Evolutionary conservation across 2,113 vertebrate genomes (phyloP).

Genomic region (Narcine bancroftii): DNA sequence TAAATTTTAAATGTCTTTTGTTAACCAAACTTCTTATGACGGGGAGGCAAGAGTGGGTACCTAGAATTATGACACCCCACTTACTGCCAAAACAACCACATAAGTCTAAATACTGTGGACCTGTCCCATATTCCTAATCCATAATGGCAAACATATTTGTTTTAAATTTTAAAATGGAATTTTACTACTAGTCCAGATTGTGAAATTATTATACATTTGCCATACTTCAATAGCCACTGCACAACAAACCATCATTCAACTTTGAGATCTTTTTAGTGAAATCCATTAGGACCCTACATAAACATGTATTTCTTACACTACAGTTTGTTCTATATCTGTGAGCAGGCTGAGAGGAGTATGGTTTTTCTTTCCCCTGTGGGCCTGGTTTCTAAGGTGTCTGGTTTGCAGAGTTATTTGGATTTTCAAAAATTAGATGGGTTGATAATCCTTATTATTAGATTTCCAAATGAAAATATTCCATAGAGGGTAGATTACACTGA

Average conservation of each 20-base stretch:
- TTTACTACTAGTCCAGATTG: neutral
- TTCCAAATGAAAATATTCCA: neutral
- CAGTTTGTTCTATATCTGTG: neutral
- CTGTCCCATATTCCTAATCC: neutral
- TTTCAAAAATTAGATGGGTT: neutral
- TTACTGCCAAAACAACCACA: too few species aligned
- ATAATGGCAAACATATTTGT: neutral
- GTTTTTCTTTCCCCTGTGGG: neutral
- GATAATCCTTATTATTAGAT: neutral
- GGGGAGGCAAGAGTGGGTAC: too few species aligned
- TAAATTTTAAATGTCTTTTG: too few species aligned
- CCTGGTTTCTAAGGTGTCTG: neutral
- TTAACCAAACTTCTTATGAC: too few species aligned
- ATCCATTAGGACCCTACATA: neutral
- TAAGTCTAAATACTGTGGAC: too few species aligned
- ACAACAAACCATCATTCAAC: neutral
- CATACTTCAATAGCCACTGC: neutral
- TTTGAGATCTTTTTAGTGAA: neutral
- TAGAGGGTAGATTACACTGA: neutral
- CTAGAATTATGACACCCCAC: too few species aligned
- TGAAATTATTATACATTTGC: neutral
- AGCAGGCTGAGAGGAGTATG: neutral
- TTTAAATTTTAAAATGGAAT: neutral
- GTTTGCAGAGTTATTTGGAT: neutral
- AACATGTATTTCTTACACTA: too few species aligned